Base-by-base conservation (phyloP, 1,140 invertebrate genomes). In the Ephestia elutella region DNA sequence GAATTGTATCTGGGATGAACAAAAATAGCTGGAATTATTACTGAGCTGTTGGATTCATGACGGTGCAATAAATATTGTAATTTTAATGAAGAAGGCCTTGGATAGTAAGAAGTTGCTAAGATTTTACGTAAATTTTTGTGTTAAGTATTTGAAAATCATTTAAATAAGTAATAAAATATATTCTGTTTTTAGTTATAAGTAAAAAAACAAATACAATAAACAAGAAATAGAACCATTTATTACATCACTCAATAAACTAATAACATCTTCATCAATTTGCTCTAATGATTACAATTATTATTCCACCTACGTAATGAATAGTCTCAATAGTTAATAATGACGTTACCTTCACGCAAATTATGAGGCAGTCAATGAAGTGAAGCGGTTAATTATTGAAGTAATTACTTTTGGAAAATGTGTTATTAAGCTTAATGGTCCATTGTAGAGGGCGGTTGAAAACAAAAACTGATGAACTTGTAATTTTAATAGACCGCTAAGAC, bases 341-440 rank as follows among this genome's bases (percentile, higher is more conserved):
- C n/a, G 50, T 53, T 53, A 21, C 54, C 48, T 56, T 59, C 66
- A 28, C 53, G 63, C 67, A 61, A 66, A 66, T 63, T 65, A 69
- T 63, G 51, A 63, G 48, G 51, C 62, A 63, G 54, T 54, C 61
- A 57, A 63, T 65, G 48, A 59, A 53, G 57, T 48, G 35, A 35
- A 56, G 53, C 56, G 38, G 49, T 59, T 70, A 65, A 68, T 71
- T 71, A 68, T 58, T 20, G 25, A 13, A 30, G 61, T 71, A 71
- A 71, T 71, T 71, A 68, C 63, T 57, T 57, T 60, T 62, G n/a
- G 58, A 63, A 66, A 68, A 63, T 66, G 65, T 62, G 63, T 66
- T 65, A 68, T 68, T 63, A 71, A 64, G 54, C 49, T 54, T 71
- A 68, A 66, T 68, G 63, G 62, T 49, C 20, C 49, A 28, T 48